phyloP scores from a whole-genome alignment of 2,888 invertebrate genomes.

The Sepioteuthis lessoniana region DNA sequence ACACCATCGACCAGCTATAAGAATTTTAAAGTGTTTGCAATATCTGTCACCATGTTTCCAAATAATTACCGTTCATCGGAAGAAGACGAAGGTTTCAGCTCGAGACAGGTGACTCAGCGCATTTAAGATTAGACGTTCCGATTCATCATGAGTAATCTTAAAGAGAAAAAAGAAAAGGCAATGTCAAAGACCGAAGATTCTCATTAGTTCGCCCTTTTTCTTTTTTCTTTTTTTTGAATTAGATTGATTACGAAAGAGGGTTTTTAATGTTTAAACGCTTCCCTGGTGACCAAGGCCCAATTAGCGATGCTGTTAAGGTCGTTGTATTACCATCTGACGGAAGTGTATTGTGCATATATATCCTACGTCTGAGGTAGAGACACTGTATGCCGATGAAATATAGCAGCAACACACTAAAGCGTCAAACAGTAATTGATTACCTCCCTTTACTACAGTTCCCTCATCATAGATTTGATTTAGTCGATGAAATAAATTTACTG shows the following conservation, averaged over 20 bases:
- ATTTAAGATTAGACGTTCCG: neutral
- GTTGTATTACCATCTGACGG: neutral
- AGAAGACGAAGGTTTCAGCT: neutral
- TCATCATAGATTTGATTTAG: too few species aligned
- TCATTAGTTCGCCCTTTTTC: neutral
- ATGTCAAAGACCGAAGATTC: rapidly evolving
- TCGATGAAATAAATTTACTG: too few species aligned
- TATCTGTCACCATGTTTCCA: neutral
- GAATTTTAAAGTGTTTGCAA: too few species aligned
- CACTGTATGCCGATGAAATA: too few species aligned
- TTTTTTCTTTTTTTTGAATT: neutral
- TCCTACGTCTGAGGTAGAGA: neutral
- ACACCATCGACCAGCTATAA: too few species aligned
- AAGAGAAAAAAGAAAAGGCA: neutral
- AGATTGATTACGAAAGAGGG: neutral
- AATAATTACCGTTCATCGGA: neutral
- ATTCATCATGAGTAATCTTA: neutral
- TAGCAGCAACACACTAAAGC: too few species aligned
- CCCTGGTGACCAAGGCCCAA: neutral
- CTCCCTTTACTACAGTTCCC: too few species aligned
- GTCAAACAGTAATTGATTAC: too few species aligned
- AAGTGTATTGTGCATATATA: neutral
- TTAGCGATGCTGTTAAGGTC: neutral
- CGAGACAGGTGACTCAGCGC: neutral
- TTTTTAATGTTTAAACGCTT: neutral